Base-by-base conservation (phyloP, 92 coral and sea anemone species). In the Zoanthus gigantus region DNA sequence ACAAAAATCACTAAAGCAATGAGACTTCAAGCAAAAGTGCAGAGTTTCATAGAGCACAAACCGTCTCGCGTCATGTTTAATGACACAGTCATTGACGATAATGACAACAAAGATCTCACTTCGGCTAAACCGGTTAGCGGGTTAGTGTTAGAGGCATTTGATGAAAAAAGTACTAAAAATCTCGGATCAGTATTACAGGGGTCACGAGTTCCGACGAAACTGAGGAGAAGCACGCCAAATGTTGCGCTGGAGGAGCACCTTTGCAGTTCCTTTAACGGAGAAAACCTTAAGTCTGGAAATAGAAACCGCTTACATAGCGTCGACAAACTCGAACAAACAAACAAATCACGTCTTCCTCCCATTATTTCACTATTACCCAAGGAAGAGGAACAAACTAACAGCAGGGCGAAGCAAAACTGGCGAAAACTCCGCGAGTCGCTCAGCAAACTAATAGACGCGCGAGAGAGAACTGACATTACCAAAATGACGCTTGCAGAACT, bases 401-500 rank as follows among this genome's bases (percentile, higher is more conserved):
- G 83, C 63, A 88, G 52, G 29, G 93, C 98, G 11, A 75, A 23
- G 61, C 87, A 65, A 57, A 83, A 88, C 11, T 95, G 98, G 98
- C 73, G 94, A 34, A 93, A 89, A 74, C 89, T 95, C 23, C 87
- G 94, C 46, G 94, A 91, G 73, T 91, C 98, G 2, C 73, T 95
- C n/a, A 77, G 83, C 74, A 67, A 76, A 31, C 83, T 95, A 46
- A 80, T 87, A 23, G 90, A 72, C 5, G 28, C 75, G 14, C 78
- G 80, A 7, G 85, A 89, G 71, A 87, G 90, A 68, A 90, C 89
- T 76, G 94, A 94, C 72, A 86, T 93, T 46, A 88, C 78, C 30
- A 93, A 93, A 79, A 89, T 95, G 91, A 87, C 98, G 23, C 88
- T 95, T 91, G 66, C 79, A 71, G 96, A 95, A 46, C 82, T 95